Evolutionary conservation across 2,797 vertebrate species (phyloP), one percentile per base, ranked within the genome.

Genomic region (Nasua narica): DNA sequence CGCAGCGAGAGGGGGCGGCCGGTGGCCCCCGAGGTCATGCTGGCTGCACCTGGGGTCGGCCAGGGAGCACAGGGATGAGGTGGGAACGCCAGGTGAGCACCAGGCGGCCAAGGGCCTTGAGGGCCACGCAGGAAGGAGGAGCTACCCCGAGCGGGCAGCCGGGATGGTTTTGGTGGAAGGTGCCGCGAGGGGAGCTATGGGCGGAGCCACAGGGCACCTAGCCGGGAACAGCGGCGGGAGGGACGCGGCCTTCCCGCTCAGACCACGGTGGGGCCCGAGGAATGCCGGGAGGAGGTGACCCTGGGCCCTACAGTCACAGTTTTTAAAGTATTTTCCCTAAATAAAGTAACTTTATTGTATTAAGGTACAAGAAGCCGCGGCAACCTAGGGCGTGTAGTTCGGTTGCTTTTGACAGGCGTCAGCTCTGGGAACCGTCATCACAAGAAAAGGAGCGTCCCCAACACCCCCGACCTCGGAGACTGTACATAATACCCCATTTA

Each of bases 401-500:
- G 40, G 27, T 3, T 32, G 69, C 0, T 6, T 56, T 25, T 23
- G 54, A 29, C 23, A 1, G 29, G 56, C 48, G 2, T 6, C 3
- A 2, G 1, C 56, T 35, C n/a, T 29, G n/a, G 52, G 60, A 50
- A 5, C 23, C 15, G 2, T 56, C 77, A 0, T 32, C 2, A 10
- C 19, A 3, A n/a, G 58, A 21, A 3, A 1, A 32, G 2, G 29
- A 62, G 15, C 18, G 4, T 29, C n/a, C 65, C 52, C 32, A 1
- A 29, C 65, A 8, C 32, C 25, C 62, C 29, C 12, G 5, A 37
- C 7, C 40, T 76, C 70, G 2, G 5, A 35, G 32, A 52, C 3
- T 23, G 18, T 21, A 4, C 11, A 11, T 7, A 0, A 7, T 2
- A 0, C 1, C 65, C 27, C 27, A 6, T 52, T 25, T 7, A 40